A percentile compares a stretch with the other conserved stretches of the same genome.
phyloP scores from a whole-genome alignment of 2,113 vertebrate species.

The Mobula hypostoma region DNA sequence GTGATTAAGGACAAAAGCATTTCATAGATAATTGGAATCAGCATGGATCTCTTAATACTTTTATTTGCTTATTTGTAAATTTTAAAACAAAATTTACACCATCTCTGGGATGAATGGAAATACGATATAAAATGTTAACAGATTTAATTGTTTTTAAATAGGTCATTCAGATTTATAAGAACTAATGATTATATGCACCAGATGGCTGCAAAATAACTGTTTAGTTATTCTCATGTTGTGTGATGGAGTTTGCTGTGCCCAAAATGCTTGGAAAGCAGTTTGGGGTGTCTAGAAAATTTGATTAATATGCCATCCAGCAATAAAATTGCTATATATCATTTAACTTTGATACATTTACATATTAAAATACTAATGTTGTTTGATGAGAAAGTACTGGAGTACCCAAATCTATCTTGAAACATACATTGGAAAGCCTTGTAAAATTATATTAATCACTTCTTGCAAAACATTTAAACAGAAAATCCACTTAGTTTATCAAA shows the following conservation, averaged over 20 bases:
- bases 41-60: neutral
- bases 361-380: neutral
- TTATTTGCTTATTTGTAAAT: neutral
- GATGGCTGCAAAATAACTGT: neutral
- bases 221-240: too few species aligned
- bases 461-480: neutral
- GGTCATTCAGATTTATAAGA: neutral
- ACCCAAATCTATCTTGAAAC: neutral
- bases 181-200: neutral
- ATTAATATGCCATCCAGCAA: too few species aligned
- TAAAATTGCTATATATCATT: neutral
- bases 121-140: neutral
- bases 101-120: neutral
- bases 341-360: neutral
- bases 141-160: neutral
- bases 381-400: neutral
- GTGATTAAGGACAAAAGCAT: neutral
- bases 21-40: neutral
- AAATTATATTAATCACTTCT: neutral
- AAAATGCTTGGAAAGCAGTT: too few species aligned
- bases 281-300: too few species aligned
- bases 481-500: neutral
- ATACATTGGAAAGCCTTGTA: neutral
- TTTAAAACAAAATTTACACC: neutral
- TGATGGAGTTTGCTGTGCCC: too few species aligned